Evolutionary conservation across 2,113 vertebrate species (phyloP), one percentile per base, ranked within the genome.

Genomic region (Proteles cristata): DNA sequence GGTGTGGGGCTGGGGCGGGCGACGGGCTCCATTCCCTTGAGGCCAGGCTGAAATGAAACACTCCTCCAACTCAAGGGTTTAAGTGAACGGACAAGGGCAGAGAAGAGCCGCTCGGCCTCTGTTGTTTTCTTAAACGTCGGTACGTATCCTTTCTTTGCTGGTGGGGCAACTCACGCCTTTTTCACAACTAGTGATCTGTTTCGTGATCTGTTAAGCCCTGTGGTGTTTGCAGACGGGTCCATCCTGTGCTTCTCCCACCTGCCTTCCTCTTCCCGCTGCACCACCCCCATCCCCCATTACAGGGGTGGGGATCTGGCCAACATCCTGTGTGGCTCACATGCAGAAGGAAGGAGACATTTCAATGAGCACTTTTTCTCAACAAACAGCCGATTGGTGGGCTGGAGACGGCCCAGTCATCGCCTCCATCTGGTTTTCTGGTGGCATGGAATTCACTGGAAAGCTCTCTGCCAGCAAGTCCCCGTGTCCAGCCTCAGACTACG

Each of bases 301-400:
- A n/a, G 7, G n/a, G 19, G 19, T 23, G 63, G 31, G 26, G 26
- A 65, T 87, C 53, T 26, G 12, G 61, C 21, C 43, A 19, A 4
- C 0, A 2, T 17, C 11, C 0, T 16, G 0, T 9, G 25, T 16
- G 81, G 15, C 45, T 88, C 4, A 15, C 33, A 4, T 14, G 35
- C 66, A 14, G 93, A 33, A 85, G 45, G 55, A 45, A 71, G 43
- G 66, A 6, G 19, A 35, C 4, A 0, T 3, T 31, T 4, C 0
- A 55, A 11, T 7, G 76, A 55, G 74, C 0, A 4, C 9, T 12
- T 33, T 66, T 23, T 11, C 23, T 48, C 83, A 28, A 2, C 48
- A 39, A 17, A 5, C 25, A 33, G 63, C 15, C 1, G 0, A 14
- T 31, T 39, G 58, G 16, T 17, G 50, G 33, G 5, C 21, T 0